Conservation (phyloP, 2,113 vertebrate species). For the Spizaetus ornatus region DNA sequence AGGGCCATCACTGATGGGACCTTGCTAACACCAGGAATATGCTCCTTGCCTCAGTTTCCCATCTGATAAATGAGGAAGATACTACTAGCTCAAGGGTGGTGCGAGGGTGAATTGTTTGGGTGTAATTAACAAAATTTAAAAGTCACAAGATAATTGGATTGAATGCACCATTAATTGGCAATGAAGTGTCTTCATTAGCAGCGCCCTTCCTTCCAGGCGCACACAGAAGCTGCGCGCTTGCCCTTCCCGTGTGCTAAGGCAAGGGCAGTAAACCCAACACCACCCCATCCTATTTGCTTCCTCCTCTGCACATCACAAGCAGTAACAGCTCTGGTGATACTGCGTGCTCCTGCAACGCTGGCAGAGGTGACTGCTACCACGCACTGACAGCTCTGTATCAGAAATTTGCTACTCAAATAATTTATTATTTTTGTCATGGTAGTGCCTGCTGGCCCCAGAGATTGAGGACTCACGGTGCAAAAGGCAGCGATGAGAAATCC, state of each 20-base stretch:
- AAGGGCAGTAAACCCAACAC: not conserved
- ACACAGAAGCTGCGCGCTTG: not conserved
- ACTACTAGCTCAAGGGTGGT: rapidly evolving
- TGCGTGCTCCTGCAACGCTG: not conserved
- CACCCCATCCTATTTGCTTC: not conserved
- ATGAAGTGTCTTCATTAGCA: not conserved
- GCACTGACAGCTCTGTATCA: not conserved
- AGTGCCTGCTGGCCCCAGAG: not conserved
- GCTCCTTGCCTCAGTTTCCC: not conserved
- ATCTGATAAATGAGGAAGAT: rapidly evolving
- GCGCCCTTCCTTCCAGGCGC: not conserved
- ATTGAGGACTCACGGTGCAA: not conserved
- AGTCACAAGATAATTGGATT: not conserved
- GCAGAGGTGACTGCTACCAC: not conserved
- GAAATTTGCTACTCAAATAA: not conserved
- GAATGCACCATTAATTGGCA: not conserved
- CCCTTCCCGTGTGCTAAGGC: rapidly evolving
- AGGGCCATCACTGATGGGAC: rapidly evolving
- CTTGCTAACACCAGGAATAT: rapidly evolving
- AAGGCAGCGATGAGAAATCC: not conserved
- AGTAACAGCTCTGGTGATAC: not conserved
- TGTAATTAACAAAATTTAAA: not conserved
- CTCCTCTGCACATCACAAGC: not conserved
- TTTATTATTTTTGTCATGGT: not conserved
- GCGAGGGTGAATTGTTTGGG: not conserved